Evolutionary conservation across 37 sponge, comb jelly and placozoan species (phyloP).

Genomic region (Beroe ovata): DNA sequence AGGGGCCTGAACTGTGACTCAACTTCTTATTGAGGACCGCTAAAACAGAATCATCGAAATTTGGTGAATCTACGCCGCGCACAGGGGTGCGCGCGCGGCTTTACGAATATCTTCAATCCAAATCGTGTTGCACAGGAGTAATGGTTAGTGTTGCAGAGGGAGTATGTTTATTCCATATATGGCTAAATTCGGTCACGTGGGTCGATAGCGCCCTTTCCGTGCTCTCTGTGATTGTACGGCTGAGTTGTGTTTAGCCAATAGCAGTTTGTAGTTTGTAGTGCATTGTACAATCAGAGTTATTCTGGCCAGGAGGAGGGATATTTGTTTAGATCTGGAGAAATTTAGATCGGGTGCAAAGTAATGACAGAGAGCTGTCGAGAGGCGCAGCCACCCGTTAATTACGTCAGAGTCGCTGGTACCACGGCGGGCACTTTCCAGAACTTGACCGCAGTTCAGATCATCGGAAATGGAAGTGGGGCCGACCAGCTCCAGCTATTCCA

Average conservation of each 20-base stretch:
- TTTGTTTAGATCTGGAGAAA: constrained; percentile 65
- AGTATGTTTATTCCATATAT: constrained; percentile 60
- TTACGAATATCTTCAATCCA: not conserved
- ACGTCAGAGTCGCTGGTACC: constrained; percentile 58
- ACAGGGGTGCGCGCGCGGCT: not conserved
- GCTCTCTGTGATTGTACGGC: constrained; percentile 67
- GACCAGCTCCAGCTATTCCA: constrained; percentile 59
- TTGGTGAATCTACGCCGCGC: no score
- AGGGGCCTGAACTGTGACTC: no score
- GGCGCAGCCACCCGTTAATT: constrained; percentile 46
- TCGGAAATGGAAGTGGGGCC: constrained; percentile 45
- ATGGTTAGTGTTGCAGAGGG: not conserved
- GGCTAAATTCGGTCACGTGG: constrained; percentile 60
- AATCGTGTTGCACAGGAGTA: constrained; percentile 64
- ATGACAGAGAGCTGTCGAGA: constrained; percentile 68
- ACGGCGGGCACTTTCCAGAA: constrained; percentile 49
- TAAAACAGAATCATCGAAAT: no score
- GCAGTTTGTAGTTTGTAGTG: constrained; percentile 67
- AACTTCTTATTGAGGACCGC: no score
- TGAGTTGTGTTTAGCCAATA: constrained; percentile 68
- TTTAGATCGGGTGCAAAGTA: constrained; percentile 60
- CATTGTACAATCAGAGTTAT: constrained; percentile 69
- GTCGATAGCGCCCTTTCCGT: constrained; percentile 47
- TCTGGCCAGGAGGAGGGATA: constrained; percentile 63
- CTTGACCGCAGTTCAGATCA: constrained; percentile 59